These are phyloP conservation scores for Hydroisotoma schaefferi DNA, from an alignment of 2,888 invertebrate species.

Conservation along the genomic window DNA sequence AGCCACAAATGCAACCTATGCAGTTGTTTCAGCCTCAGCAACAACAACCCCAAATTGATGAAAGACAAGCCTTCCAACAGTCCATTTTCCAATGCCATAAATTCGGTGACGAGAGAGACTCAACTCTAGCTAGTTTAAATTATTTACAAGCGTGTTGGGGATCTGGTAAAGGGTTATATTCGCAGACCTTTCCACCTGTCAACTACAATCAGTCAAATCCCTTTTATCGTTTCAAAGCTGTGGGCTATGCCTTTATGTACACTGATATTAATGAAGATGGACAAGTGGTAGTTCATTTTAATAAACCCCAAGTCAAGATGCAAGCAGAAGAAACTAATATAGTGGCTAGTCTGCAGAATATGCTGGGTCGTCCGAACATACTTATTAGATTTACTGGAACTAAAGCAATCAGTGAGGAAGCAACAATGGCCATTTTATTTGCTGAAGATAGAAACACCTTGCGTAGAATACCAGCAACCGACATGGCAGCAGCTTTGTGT, in stretches of 20 bases:
- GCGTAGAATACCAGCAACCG: slow-evolving; percentile 68
- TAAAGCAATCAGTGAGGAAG: slow-evolving; percentile 72
- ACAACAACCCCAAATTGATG: slow-evolving; percentile 52
- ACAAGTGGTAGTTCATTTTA: slow-evolving; percentile 77
- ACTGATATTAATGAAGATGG: slow-evolving; percentile 87
- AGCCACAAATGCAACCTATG: slow-evolving; percentile 5
- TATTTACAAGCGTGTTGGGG: slow-evolving; percentile 88
- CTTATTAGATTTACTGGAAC: slow-evolving; percentile 72
- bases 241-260: slow-evolving; percentile 86
- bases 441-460: slow-evolving; percentile 50
- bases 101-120: slow-evolving; percentile 93
- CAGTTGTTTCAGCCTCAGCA: slow-evolving; percentile 50
- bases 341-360: slow-evolving; percentile 63
- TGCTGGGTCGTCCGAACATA: slow-evolving; percentile 80
- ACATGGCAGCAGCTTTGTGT: slow-evolving; percentile 64
- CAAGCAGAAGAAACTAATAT: slow-evolving; percentile 69
- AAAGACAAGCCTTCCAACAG: slow-evolving; percentile 68
- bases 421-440: slow-evolving; percentile 68
- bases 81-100: slow-evolving; percentile 75
- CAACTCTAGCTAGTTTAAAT: slow-evolving; percentile 90
- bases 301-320: slow-evolving; percentile 59
- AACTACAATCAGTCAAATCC: slow-evolving; percentile 85
- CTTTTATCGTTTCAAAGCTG: slow-evolving; percentile 88
- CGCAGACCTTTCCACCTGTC: slow-evolving; percentile 70
- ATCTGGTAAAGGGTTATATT: slow-evolving; percentile 74